Evolutionary conservation across 2,113 vertebrate species (phyloP).

Genomic region (Anguilla rostrata): DNA sequence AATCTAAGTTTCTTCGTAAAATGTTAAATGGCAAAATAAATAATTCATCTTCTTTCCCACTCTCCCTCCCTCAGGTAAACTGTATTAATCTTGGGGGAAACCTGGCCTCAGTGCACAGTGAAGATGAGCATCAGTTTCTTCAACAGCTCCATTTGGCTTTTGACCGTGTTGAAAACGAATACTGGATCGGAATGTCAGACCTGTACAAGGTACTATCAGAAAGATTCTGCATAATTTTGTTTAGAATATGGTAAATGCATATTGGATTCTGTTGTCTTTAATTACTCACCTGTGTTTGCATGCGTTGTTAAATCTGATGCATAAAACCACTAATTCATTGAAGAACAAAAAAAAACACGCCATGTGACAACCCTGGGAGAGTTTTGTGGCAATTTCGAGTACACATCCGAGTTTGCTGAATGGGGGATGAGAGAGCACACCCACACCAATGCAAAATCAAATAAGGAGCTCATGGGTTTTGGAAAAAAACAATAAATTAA

Average conservation of each 20-base stretch:
- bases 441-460: no score
- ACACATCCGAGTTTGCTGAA: no score
- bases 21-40: no score
- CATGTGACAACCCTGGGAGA: no score
- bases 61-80: not conserved
- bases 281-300: not conserved
- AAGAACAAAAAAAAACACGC: no score
- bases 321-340: no score
- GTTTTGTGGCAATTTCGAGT: no score
- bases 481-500: no score
- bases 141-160: not conserved
- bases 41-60: not conserved
- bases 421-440: no score
- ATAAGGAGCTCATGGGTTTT: no score
- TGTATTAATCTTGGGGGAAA: constrained; percentile 6
- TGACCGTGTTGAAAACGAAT: not conserved
- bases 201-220: not conserved
- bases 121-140: constrained; percentile 11
- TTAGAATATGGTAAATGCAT: not conserved
- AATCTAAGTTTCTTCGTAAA: no score
- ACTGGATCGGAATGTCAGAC: not conserved
- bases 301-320: not conserved
- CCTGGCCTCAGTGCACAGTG: constrained; percentile 22
- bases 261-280: not conserved
- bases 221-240: not conserved